Conservation (phyloP, 2,888 invertebrate genomes). For the Teinopalpus imperialis region DNA sequence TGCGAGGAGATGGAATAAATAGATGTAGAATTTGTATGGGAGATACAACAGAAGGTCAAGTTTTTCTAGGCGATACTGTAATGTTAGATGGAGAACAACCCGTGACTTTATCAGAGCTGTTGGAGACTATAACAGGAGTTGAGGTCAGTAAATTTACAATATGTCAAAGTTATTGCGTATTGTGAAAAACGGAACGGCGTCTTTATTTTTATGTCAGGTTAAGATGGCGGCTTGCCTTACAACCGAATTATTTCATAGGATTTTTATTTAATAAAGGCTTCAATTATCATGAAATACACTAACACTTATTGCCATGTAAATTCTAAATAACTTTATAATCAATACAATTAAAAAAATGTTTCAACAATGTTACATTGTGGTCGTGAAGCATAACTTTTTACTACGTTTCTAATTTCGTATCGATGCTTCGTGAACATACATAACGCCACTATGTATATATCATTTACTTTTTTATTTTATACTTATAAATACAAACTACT, state of each 20-base stretch:
- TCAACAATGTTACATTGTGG: too few species aligned
- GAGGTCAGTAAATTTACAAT: slow-evolving; percentile 48
- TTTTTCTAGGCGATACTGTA: slow-evolving; percentile 68
- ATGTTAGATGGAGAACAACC: slow-evolving; percentile 71
- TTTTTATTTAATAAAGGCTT: too few species aligned
- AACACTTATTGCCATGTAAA: too few species aligned
- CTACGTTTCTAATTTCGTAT: too few species aligned
- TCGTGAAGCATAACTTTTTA: too few species aligned
- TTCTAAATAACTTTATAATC: too few species aligned
- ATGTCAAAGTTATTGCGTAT: slow-evolving; percentile 44
- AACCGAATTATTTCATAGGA: slow-evolving; percentile 1
- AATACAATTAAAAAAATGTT: too few species aligned
- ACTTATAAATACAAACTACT: too few species aligned
- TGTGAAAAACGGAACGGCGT: slow-evolving; percentile 75
- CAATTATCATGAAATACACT: too few species aligned
- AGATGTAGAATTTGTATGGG: slow-evolving; percentile 76
- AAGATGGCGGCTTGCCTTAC: slow-evolving; percentile 53
- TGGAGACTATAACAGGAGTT: slow-evolving; percentile 68
- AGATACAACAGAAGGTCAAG: slow-evolving; percentile 70
- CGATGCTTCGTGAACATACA: too few species aligned
- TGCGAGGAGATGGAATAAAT: slow-evolving; percentile 67
- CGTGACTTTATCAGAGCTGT: slow-evolving; percentile 63
- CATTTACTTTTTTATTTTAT: too few species aligned
- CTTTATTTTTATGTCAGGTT: slow-evolving; percentile 46
- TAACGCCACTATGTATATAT: too few species aligned